These are phyloP conservation scores for Drosophila acutilabella DNA, from an alignment of 2,888 invertebrate genomes.

Conservation along the genomic window DNA sequence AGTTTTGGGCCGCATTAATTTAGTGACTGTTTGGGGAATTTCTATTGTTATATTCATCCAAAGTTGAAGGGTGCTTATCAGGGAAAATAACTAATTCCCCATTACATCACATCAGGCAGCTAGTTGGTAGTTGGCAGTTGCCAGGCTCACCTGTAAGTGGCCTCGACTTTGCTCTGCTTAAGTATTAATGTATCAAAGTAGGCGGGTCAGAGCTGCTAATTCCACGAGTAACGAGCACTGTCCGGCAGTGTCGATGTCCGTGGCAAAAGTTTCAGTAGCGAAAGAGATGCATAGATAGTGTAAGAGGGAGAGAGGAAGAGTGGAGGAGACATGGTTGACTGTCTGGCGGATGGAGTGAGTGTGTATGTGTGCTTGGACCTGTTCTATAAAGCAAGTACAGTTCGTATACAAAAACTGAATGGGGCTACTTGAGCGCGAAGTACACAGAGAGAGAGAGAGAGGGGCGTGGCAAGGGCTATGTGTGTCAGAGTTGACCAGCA, in stretches of 20 bases:
- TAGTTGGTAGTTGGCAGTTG: not conserved
- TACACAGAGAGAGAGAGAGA: not conserved
- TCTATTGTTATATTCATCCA: slow-evolving; percentile 2
- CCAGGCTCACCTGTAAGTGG: slow-evolving; percentile 30
- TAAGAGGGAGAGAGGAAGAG: not conserved
- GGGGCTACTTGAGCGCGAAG: slow-evolving; percentile 61
- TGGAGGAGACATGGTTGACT: slow-evolving; percentile 7
- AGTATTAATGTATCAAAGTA: slow-evolving; percentile 51
- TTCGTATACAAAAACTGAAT: slow-evolving; percentile 59
- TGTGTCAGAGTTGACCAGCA: slow-evolving; percentile 39
- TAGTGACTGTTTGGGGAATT: slow-evolving; percentile 3
- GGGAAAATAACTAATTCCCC: slow-evolving; percentile 8
- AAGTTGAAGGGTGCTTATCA: slow-evolving; percentile 1
- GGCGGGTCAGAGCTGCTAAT: slow-evolving; percentile 56
- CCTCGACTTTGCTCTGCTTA: slow-evolving; percentile 30
- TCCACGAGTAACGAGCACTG: slow-evolving; percentile 43
- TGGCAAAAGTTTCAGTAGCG: slow-evolving; percentile 28
- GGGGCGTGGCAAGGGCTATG: not conserved
- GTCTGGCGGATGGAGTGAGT: slow-evolving; percentile 12
- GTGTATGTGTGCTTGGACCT: slow-evolving; percentile 33
- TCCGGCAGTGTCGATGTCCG: slow-evolving; percentile 45
- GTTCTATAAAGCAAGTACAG: slow-evolving; percentile 55
- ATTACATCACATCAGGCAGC: not conserved
- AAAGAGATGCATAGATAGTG: slow-evolving; percentile 4
- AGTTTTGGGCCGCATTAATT: slow-evolving; percentile 16